These are phyloP conservation scores for Rhagoletis zephyria DNA, from an alignment of 1,140 invertebrate genomes.

Conservation along the genomic window DNA sequence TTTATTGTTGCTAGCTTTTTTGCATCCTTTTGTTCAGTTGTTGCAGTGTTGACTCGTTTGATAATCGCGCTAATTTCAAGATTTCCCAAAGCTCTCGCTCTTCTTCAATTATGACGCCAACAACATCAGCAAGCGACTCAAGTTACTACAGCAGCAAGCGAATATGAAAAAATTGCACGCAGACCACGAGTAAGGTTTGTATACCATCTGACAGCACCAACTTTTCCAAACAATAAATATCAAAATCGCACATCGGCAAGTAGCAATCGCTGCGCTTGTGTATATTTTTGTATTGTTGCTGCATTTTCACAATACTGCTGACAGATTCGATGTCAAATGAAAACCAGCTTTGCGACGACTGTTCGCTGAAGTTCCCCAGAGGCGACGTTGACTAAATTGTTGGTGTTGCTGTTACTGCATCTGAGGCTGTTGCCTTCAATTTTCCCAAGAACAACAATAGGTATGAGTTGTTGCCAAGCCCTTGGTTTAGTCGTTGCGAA, in stretches of 20 bases:
- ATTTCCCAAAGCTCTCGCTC: slow-evolving; percentile 55
- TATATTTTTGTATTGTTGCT: not conserved
- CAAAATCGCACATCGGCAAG: slow-evolving; percentile 49
- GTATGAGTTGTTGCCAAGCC: no score
- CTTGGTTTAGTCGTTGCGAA: not conserved
- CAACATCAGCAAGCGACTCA: slow-evolving; percentile 20
- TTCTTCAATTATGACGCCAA: slow-evolving; percentile 44
- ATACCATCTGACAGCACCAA: slow-evolving; percentile 33
- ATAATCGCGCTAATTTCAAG: slow-evolving; percentile 58
- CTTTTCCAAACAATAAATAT: slow-evolving; percentile 54
- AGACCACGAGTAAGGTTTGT: not conserved
- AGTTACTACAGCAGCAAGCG: slow-evolving; percentile 34
- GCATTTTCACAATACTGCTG: slow-evolving; percentile 5
- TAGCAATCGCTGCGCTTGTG: not conserved
- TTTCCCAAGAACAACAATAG: not conserved
- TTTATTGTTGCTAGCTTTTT: not conserved
- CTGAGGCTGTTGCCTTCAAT: slow-evolving; percentile 19
- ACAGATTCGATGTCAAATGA: slow-evolving; percentile 51
- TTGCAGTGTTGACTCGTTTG: slow-evolving; percentile 48
- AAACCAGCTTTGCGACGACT: slow-evolving; percentile 45
- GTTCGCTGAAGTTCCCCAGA: slow-evolving; percentile 51
- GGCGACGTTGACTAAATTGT: slow-evolving; percentile 38
- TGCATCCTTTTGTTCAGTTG: slow-evolving; percentile 45
- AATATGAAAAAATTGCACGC: slow-evolving; percentile 44
- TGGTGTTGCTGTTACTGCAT: slow-evolving; percentile 22